Evolutionary conservation across 2,888 invertebrate genomes (phyloP).

Genomic region (Antheraea assamensis): DNA sequence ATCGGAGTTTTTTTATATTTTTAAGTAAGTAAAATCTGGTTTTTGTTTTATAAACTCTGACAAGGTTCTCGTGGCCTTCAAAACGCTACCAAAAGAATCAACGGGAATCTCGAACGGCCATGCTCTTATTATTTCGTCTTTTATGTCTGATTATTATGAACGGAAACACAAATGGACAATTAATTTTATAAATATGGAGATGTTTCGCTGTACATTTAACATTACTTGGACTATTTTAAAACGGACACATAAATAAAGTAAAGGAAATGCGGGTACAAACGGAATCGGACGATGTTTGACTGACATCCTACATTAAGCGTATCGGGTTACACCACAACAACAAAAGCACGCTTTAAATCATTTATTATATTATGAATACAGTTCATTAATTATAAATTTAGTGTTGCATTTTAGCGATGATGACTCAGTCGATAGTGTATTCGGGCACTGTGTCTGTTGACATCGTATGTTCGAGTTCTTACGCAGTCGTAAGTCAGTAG

Average conservation of each 20-base stretch:
- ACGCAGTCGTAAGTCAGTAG: no score
- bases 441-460: no score
- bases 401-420: no score
- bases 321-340: background rate
- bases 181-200: background rate
- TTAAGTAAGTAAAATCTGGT: no score
- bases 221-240: background rate
- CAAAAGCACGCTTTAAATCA: background rate
- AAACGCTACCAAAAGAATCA: no score
- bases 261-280: background rate
- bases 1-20: no score
- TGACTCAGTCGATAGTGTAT: no score
- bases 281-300: background rate
- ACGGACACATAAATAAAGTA: background rate
- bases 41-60: no score
- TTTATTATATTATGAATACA: background rate
- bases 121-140: background rate
- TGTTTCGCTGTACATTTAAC: background rate
- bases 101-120: no score
- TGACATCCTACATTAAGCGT: slow-evolving; percentile 9
- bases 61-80: no score
- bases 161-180: background rate
- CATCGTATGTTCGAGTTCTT: no score
- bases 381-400: no score
- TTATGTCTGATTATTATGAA: background rate